phyloP scores from a whole-genome alignment of 2,797 vertebrate genomes.

The Eospalax fontanierii region DNA sequence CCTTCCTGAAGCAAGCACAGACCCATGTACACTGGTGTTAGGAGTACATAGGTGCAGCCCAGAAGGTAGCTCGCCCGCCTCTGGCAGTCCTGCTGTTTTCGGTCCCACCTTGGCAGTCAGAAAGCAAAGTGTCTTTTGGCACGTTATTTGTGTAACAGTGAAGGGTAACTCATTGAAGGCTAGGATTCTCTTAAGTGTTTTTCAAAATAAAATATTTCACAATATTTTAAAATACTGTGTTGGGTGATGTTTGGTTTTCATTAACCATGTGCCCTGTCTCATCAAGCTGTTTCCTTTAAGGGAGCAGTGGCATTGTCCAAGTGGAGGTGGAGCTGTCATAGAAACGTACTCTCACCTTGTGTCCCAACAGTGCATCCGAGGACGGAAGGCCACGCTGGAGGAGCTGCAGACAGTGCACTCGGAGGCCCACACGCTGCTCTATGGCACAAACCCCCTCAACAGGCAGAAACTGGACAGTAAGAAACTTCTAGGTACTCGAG shows the following conservation, averaged over 20 bases:
- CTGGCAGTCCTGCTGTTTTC: neutral
- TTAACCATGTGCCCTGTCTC: fast-evolving
- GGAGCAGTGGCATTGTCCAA: fast-evolving
- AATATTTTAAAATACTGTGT: neutral
- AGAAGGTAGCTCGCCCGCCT: fast-evolving
- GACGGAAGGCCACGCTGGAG: conserved; percentile 97
- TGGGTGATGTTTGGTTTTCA: neutral
- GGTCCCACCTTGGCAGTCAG: neutral
- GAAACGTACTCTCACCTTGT: neutral
- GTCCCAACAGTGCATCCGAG: conserved; percentile 94
- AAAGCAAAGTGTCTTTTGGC: neutral
- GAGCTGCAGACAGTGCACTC: conserved; percentile 98
- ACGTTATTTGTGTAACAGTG: neutral
- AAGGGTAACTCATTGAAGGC: neutral
- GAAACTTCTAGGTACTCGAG: conserved; percentile 90
- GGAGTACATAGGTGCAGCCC: neutral
- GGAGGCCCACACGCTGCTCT: conserved; percentile 95
- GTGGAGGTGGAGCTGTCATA: neutral
- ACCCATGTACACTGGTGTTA: neutral
- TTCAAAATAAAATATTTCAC: neutral
- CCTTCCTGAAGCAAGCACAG: fast-evolving
- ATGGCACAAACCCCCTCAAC: conserved; percentile 97
- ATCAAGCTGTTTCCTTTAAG: fast-evolving
- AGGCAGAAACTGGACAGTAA: conserved; percentile 98
- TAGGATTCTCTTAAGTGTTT: neutral